These are phyloP conservation scores for Hippocampus comes DNA, from an alignment of 2,113 vertebrate genomes.

Conservation along the genomic window DNA sequence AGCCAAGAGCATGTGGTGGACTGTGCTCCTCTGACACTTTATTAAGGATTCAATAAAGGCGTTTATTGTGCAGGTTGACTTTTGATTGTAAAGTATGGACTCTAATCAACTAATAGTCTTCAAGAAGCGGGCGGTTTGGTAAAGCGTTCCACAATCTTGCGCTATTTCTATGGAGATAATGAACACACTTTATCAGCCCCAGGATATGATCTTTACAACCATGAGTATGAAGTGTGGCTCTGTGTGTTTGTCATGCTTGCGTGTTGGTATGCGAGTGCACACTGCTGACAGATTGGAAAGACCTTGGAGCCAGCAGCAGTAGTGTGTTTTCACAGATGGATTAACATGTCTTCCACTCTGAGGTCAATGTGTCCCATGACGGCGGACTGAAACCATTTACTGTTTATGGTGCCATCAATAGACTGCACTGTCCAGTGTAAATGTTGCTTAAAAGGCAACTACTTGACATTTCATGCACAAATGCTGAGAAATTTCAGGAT, in stretches of 20 bases:
- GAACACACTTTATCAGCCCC: slow-evolving; percentile 44
- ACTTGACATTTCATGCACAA: not conserved
- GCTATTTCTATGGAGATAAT: slow-evolving; percentile 43
- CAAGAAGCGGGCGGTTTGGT: slow-evolving; percentile 30
- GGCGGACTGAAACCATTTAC: slow-evolving; percentile 3
- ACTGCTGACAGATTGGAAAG: slow-evolving; percentile 23
- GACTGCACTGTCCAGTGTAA: not conserved
- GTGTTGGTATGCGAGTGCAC: not conserved
- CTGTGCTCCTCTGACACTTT: slow-evolving; percentile 45
- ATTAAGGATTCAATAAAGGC: slow-evolving; percentile 49
- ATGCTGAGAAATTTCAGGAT: no score
- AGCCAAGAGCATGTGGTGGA: slow-evolving; percentile 26
- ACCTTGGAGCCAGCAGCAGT: slow-evolving; percentile 31
- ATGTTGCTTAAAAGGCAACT: not conserved
- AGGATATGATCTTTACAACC: slow-evolving; percentile 27
- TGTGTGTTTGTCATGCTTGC: slow-evolving; percentile 6
- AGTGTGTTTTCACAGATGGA: slow-evolving; percentile 28
- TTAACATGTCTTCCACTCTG: slow-evolving; percentile 33
- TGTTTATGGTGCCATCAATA: not conserved
- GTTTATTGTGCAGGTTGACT: slow-evolving; percentile 29
- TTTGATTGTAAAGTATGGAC: slow-evolving; percentile 55
- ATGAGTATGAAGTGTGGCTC: not conserved
- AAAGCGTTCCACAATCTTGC: slow-evolving; percentile 38
- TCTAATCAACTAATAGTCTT: slow-evolving; percentile 47
- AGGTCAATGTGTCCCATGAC: slow-evolving; percentile 41